Conservation (phyloP, 2,888 invertebrate genomes). For the Cheilosia variabilis region DNA sequence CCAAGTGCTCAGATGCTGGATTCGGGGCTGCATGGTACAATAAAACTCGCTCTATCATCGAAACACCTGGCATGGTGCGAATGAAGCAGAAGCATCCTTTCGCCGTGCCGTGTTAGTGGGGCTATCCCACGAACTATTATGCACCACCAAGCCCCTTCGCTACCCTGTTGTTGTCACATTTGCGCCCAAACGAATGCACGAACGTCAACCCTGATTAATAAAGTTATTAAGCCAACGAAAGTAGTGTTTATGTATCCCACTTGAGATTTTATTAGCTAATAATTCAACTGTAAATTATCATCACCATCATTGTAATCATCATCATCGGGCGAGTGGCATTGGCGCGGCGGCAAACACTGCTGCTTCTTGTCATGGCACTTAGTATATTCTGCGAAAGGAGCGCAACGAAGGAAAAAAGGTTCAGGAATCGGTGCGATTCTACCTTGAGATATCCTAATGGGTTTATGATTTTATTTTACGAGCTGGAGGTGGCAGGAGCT, state of each 20-base stretch:
- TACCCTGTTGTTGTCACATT: slow-evolving; percentile 57
- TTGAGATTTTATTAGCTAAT: slow-evolving; percentile 75
- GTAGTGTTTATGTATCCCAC: slow-evolving; percentile 71
- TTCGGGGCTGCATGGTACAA: slow-evolving; percentile 30
- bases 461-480: slow-evolving; percentile 68
- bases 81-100: slow-evolving; percentile 7
- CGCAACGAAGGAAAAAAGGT: slow-evolving; percentile 5
- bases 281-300: slow-evolving; percentile 72
- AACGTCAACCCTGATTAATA: slow-evolving; percentile 74
- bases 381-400: slow-evolving; percentile 1
- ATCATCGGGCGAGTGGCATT: slow-evolving; percentile 17
- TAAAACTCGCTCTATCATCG: slow-evolving; percentile 45
- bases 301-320: slow-evolving; percentile 66
- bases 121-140: background rate
- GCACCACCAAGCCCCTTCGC: slow-evolving; percentile 1
- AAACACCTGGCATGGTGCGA: background rate
- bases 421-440: slow-evolving; percentile 44
- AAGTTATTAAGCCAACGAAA: slow-evolving; percentile 74
- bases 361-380: slow-evolving; percentile 26
- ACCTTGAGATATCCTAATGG: slow-evolving; percentile 62
- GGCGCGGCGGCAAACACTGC: background rate
- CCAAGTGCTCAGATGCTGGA: slow-evolving; percentile 66
- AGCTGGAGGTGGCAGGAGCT: slow-evolving; percentile 21
- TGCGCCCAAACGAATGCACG: slow-evolving; percentile 51
- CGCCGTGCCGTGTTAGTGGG: slow-evolving; percentile 13